phyloP scores from a whole-genome alignment of 2,888 invertebrate genomes.

The Cyrtodaria siliqua region DNA sequence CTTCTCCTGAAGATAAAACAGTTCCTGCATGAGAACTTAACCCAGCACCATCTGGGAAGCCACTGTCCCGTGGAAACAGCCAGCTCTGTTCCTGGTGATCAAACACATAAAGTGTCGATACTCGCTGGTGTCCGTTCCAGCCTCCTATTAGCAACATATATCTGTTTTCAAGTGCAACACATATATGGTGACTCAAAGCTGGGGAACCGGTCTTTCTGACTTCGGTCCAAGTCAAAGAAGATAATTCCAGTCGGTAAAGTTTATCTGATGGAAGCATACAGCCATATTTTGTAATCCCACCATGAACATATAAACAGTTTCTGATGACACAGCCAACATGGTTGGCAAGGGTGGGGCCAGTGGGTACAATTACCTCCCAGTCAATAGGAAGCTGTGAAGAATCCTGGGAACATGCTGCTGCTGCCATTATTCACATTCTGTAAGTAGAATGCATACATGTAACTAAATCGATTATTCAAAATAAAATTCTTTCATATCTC shows the following conservation, averaged over 20 bases:
- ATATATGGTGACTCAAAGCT: slow-evolving; percentile 83
- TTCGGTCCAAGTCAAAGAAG: slow-evolving; percentile 67
- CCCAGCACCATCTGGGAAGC: slow-evolving; percentile 84
- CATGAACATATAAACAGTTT: slow-evolving; percentile 81
- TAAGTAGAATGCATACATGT: too few species aligned
- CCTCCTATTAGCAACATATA: slow-evolving; percentile 85
- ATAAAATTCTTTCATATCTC: too few species aligned
- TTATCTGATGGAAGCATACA: slow-evolving; percentile 77
- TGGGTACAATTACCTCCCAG: slow-evolving; percentile 87
- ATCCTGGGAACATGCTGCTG: slow-evolving; percentile 19
- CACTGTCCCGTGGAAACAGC: slow-evolving; percentile 66
- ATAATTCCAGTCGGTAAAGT: slow-evolving; percentile 73
- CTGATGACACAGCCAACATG: slow-evolving; percentile 78
- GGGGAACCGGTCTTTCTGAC: slow-evolving; percentile 76
- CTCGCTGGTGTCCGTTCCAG: slow-evolving; percentile 83
- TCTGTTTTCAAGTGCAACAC: slow-evolving; percentile 78
- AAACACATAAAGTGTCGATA: slow-evolving; percentile 76
- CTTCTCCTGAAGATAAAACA: slow-evolving; percentile 73
- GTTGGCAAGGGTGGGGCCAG: slow-evolving; percentile 81
- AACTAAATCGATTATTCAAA: too few species aligned
- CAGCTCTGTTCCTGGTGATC: slow-evolving; percentile 79
- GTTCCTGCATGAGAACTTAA: slow-evolving; percentile 84
- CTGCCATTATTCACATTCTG: slow-evolving; percentile 28
- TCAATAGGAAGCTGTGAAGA: slow-evolving; percentile 37
- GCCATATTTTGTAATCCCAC: slow-evolving; percentile 80